Evolutionary conservation across 35 echinoderm and acorn worm genomes (phyloP).

Genomic region (Ophiothrix spiculata): DNA sequence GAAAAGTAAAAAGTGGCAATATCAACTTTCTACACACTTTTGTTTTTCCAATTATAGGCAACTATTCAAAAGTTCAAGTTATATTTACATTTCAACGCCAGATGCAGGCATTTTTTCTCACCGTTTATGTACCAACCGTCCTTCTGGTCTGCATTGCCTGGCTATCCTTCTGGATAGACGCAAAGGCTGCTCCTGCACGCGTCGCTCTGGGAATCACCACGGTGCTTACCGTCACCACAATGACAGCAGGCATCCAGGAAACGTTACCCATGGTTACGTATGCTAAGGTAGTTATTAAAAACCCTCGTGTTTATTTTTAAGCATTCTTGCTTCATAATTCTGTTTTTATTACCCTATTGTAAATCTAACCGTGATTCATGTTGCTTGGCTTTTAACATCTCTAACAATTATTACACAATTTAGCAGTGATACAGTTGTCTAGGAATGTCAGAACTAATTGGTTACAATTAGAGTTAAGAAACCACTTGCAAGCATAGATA

Average conservation of each 20-base stretch:
- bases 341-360: background rate
- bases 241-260: constrained; percentile 65
- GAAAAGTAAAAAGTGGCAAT: background rate
- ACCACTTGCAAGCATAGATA: too few relatives aligned
- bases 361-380: background rate
- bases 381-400: background rate
- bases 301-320: background rate
- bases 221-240: constrained; percentile 62
- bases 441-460: too few relatives aligned
- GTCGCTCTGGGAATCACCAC: constrained; percentile 59
- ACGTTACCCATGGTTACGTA: constrained; percentile 59
- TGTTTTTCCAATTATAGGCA: constrained; percentile 5
- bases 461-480: too few relatives aligned
- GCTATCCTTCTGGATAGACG: constrained; percentile 76
- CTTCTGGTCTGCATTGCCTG: constrained; percentile 57
- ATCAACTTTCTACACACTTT: background rate
- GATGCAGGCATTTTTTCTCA: constrained; percentile 52
- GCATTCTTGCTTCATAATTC: background rate
- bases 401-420: background rate
- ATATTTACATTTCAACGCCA: constrained; percentile 40
- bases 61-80: constrained; percentile 24
- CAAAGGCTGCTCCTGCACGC: constrained; percentile 54
- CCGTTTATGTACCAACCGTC: constrained; percentile 57
- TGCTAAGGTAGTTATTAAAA: constrained; percentile 67
- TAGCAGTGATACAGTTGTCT: background rate